These are phyloP conservation scores for Pachliopta kotzebuea DNA, from an alignment of 2,888 invertebrate species.

Conservation along the genomic window DNA sequence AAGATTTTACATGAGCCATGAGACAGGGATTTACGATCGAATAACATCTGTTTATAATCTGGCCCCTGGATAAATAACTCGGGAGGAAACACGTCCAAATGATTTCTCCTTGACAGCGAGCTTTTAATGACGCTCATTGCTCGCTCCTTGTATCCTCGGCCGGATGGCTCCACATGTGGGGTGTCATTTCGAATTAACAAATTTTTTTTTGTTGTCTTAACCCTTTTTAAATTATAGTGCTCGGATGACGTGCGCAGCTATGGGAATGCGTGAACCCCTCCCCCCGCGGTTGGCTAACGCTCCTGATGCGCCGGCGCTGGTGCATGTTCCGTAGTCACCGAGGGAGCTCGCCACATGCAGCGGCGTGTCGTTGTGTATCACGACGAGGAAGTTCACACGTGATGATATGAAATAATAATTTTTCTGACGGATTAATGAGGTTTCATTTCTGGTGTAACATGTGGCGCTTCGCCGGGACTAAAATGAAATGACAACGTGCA, in stretches of 20 bases:
- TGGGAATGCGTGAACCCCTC: conserved; percentile 59
- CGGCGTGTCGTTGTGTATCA: conserved; percentile 4
- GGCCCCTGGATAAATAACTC: conserved; percentile 55
- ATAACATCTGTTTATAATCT: conserved; percentile 75
- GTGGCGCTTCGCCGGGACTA: conserved; percentile 1
- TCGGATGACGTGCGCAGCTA: conserved; percentile 59
- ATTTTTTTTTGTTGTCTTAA: conserved; percentile 71
- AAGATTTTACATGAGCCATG: conserved; percentile 34
- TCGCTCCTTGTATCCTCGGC: conserved; percentile 45
- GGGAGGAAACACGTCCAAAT: conserved; percentile 56
- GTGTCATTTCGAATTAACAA: conserved; percentile 58
- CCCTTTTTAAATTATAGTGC: conserved; percentile 72
- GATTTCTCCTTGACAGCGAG: conserved; percentile 64
- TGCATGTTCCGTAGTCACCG: conserved; percentile 17
- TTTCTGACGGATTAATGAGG: conserved; percentile 26
- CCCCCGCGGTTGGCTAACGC: conserved; percentile 19
- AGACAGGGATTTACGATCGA: conserved; percentile 66
- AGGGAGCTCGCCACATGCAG: conserved; percentile 10
- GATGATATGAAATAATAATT: conserved; percentile 21
- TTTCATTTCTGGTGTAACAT: conserved; percentile 23
- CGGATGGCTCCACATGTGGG: conserved; percentile 55
- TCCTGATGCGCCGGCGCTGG: conserved; percentile 27
- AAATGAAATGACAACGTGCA: neutral
- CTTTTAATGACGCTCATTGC: conserved; percentile 56
- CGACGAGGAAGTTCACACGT: conserved; percentile 30